Base-by-base conservation (phyloP, 1,140 invertebrate genomes). In the Pogonognathellus flavescens region DNA sequence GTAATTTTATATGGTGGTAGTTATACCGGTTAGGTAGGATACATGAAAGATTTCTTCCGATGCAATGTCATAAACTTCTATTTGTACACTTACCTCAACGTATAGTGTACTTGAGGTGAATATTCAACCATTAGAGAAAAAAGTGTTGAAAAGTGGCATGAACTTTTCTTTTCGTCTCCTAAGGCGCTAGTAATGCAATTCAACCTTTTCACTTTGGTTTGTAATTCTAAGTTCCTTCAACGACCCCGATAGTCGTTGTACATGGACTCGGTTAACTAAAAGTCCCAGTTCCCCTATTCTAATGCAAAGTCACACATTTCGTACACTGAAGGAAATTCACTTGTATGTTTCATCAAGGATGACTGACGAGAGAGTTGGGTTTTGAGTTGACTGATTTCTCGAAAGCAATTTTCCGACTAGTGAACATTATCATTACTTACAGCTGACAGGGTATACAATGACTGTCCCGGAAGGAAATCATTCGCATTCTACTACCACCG, bases 361-460 rank as follows among this genome's bases (percentile, higher is more conserved):
- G 22, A 2, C 59, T 41, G 31, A 41, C 31, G 31, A 41, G 31
- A 6, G 31, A 41, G 31, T 60, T 6, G 62, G 18, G 22, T 22
- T 66, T 10, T 66, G 60, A 14, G 62, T 66, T 31, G 62, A 31
- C 22, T 66, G 62, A 66, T 66, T 66, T 66, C 10, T 66, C 13
- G 11, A 66, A 66, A 66, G 62, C 62, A 66, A 66, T 66, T 66
- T 66, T 66, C 62, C 62, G 20, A 66, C 62, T 66, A 66, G 62
- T 66, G 62, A 66, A 25, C 62, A 66, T 20, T 66, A 25, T 66
- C 62, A 66, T 66, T 66, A 66, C 20, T 66, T 66, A 66, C 62
- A 66, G 62, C 7, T 66, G 62, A 25, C 10, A 11, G 62, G 14
- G 14, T 66, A 66, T 31, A 66, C 62, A 66, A 25, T 66, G 20